phyloP scores from a whole-genome alignment of 2,797 vertebrate species.

The Etheostoma nigrum region DNA sequence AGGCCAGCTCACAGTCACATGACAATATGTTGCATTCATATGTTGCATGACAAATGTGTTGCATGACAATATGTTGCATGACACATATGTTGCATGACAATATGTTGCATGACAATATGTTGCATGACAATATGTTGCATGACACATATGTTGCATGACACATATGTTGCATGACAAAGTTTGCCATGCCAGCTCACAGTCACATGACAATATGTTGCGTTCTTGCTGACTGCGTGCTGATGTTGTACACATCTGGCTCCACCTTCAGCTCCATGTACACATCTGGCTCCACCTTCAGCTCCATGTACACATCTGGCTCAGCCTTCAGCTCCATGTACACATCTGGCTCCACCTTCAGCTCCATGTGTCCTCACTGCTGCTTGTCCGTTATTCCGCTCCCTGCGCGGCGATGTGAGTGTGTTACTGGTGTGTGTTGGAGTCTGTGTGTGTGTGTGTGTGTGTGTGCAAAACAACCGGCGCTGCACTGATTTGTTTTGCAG shows the following conservation, averaged over 20 bases:
- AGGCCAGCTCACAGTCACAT: too few relatives aligned
- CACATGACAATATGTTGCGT: slow-evolving; percentile 29
- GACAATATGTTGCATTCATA: too few relatives aligned
- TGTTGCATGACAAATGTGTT: too few relatives aligned
- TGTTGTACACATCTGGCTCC: slow-evolving; percentile 31
- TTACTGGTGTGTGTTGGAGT: slow-evolving; percentile 2
- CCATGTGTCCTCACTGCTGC: not conserved
- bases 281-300: slow-evolving; percentile 32
- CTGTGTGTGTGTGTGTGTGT: slow-evolving; percentile 34
- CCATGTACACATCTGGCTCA: too few relatives aligned
- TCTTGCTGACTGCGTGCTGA: slow-evolving; percentile 42
- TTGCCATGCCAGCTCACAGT: slow-evolving; percentile 39
- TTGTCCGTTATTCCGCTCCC: slow-evolving; percentile 27
- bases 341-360: slow-evolving; percentile 28
- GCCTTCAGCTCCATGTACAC: slow-evolving; percentile 28
- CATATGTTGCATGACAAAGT: too few relatives aligned
- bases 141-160: too few relatives aligned
- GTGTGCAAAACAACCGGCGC: not conserved
- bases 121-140: too few relatives aligned
- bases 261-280: slow-evolving; percentile 14
- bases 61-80: too few relatives aligned
- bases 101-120: too few relatives aligned
- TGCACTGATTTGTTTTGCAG: slow-evolving; percentile 60
- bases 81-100: too few relatives aligned
- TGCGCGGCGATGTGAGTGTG: slow-evolving; percentile 21